Evolutionary conservation across 2,888 invertebrate genomes (phyloP), one percentile per base, ranked within the genome.

Genomic region (Prostheceraeus crozeri): DNA sequence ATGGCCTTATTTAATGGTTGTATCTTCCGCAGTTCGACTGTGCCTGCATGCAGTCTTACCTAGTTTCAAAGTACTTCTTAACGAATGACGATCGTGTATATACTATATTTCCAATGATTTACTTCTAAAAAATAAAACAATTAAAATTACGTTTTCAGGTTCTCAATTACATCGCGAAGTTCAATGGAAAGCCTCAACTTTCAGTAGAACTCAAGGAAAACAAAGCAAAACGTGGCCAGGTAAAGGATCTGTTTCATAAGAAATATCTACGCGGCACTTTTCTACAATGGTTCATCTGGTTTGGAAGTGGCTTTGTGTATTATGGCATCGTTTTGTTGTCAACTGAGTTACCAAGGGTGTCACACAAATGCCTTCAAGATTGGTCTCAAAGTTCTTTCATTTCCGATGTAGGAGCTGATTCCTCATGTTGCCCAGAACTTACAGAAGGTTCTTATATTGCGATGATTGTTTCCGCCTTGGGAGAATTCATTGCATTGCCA

Each of bases 301-400:
- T 88, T 82, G 82, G 86, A 0, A 89, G 89, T 74, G 89, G 91
- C 0, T 91, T 93, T 78, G 88, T 89, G 73, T 93, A 93, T 76
- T 93, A 93, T 73, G 91, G 93, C 0, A 81, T 91, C 33, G 91
- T 93, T 4, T 77, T 93, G 59, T 87, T 93, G 85, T 90, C 91
- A 1, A 93, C 91, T 0, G 90, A 91, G 73, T 76, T 91, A n/a
- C 52, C 55, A 35, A 11, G 16, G 3, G 25, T 16, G 16, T 11
- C 51, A 3, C 53, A 53, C 52, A 1, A 19, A 3, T 53, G 53
- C 30, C 14, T 53, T n/a, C 53, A 53, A 36, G 31, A 36, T 19
- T 16, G 31, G n/a, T 19, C 19, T 2, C n/a, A 2, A n/a, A 28
- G 25, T 14, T n/a, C 16, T 16, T 3, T 4, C 3, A n/a, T 46